phyloP scores from a whole-genome alignment of 2,113 vertebrate genomes.

The Brachirus orientalis region DNA sequence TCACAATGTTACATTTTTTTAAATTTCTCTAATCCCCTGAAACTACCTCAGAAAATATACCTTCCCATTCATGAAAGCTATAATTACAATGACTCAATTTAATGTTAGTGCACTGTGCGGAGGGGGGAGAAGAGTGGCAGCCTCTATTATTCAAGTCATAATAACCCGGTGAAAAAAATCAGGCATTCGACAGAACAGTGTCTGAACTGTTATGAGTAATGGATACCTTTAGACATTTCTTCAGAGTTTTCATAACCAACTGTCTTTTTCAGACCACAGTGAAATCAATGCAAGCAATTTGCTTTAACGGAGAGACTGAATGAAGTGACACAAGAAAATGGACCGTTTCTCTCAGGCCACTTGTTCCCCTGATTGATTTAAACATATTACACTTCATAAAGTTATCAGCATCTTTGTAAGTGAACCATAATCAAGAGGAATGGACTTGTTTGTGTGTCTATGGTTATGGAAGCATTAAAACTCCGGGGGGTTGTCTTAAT shows the following conservation, averaged over 20 bases:
- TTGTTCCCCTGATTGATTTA: conserved; percentile 6
- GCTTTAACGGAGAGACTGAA: conserved; percentile 22
- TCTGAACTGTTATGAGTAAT: conserved; percentile 57
- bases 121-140: conserved; percentile 56
- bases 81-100: conserved; percentile 78
- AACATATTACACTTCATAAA: background rate
- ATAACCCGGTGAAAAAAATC: conserved; percentile 73
- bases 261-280: conserved; percentile 21
- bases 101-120: conserved; percentile 58
- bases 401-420: conserved; percentile 8
- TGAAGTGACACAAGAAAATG: conserved; percentile 30
- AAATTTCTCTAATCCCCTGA: conserved; percentile 61
- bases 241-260: conserved; percentile 36
- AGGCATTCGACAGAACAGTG: conserved; percentile 41
- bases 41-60: conserved; percentile 75
- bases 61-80: conserved; percentile 79
- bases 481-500: conserved; percentile 15
- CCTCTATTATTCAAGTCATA: conserved; percentile 72
- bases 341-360: background rate
- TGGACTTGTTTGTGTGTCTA: conserved; percentile 13
- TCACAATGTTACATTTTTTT: too few relatives aligned
- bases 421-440: conserved; percentile 6
- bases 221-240: conserved; percentile 38
- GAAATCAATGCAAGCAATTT: conserved; percentile 41
- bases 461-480: conserved; percentile 3